Percentiles rank a stretch among this genome's conserved stretches.
Conservation (phyloP, 2,888 invertebrate genomes). For the Meiosimyza decipiens region DNA sequence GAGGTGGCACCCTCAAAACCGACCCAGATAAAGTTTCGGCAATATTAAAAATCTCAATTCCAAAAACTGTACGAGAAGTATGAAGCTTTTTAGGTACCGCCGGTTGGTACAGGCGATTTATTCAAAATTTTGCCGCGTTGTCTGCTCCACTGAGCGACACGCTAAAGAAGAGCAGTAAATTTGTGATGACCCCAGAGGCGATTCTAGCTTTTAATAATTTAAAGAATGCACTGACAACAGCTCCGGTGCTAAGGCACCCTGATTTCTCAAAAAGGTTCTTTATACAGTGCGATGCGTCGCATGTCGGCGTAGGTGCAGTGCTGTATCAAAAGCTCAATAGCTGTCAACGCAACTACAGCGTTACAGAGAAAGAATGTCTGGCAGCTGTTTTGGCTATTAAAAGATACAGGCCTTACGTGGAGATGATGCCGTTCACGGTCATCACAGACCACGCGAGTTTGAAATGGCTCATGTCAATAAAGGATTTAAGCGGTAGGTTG, state of each 20-base stretch:
- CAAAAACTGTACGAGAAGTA: slow-evolving; percentile 11
- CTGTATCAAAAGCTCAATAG: not conserved
- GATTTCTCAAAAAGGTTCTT: slow-evolving; percentile 19
- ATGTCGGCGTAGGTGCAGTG: slow-evolving; percentile 20
- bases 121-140: slow-evolving; percentile 8
- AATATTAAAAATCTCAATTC: slow-evolving; percentile 17
- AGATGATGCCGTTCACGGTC: too few relatives aligned
- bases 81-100: slow-evolving; percentile 15
- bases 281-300: slow-evolving; percentile 33
- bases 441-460: too few relatives aligned
- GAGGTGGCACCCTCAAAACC: slow-evolving; percentile 12
- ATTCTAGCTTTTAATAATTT: slow-evolving; percentile 23
- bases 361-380: too few relatives aligned
- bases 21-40: slow-evolving; percentile 21
- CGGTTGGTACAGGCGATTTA: slow-evolving; percentile 6
- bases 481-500: too few relatives aligned
- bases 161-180: slow-evolving; percentile 14
- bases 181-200: not conserved
- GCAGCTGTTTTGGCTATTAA: too few relatives aligned
- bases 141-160: slow-evolving; percentile 26
- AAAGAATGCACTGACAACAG: slow-evolving; percentile 19
- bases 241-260: slow-evolving; percentile 2
- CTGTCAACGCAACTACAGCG: too few relatives aligned
- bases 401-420: too few relatives aligned
- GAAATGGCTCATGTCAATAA: too few relatives aligned